Evolutionary conservation across 2,113 vertebrate species (phyloP).

Genomic region (Platycercus adscitus): DNA sequence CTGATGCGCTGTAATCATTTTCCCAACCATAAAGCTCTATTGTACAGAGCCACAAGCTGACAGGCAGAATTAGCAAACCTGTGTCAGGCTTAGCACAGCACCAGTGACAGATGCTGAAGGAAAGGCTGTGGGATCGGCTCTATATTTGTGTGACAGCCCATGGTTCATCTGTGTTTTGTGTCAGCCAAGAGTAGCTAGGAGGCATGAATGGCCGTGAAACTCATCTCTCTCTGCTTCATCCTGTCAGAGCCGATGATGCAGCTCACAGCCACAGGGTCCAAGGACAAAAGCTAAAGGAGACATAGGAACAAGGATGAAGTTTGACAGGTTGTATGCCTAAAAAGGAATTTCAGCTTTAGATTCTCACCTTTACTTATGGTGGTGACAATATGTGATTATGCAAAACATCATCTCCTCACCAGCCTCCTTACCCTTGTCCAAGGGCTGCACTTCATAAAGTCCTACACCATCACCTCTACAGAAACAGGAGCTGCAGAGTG

Average conservation of each 20-base stretch:
- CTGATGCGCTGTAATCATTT: not conserved
- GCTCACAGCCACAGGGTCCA: not conserved
- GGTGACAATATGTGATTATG: not conserved
- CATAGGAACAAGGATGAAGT: not conserved
- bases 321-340: not conserved
- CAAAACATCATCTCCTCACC: not conserved
- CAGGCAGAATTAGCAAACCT: not conserved
- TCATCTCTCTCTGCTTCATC: not conserved
- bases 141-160: not conserved
- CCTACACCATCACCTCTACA: not conserved
- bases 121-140: not conserved
- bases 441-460: not conserved
- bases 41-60: not conserved
- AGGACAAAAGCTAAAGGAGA: not conserved
- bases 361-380: not conserved
- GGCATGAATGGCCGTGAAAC: not conserved
- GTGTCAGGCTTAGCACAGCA: not conserved
- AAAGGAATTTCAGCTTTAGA: not conserved
- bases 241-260: constrained; percentile 3
- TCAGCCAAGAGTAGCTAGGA: constrained; percentile 29
- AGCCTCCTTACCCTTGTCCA: not conserved
- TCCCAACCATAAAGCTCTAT: not conserved
- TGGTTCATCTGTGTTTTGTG: constrained; percentile 25
- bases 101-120: not conserved
- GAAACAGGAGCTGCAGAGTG: fast-evolving